Evolutionary conservation across 2,888 invertebrate genomes (phyloP).

Genomic region (Idaea dimidiata): DNA sequence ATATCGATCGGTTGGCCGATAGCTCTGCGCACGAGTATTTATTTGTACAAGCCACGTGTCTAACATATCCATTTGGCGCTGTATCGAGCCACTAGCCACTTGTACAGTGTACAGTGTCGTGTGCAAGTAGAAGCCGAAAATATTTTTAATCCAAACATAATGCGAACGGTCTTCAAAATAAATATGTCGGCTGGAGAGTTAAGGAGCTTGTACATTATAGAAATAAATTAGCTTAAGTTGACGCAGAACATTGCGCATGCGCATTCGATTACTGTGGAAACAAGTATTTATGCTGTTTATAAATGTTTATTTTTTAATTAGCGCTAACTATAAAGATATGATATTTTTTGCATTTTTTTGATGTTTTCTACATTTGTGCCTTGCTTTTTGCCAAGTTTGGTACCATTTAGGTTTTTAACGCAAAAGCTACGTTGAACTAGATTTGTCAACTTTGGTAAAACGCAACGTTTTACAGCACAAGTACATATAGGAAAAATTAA

Average conservation of each 20-base stretch:
- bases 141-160: slow-evolving; percentile 79
- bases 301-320: too few relatives aligned
- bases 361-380: too few relatives aligned
- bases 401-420: too few relatives aligned
- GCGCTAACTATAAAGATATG: too few relatives aligned
- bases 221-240: neutral
- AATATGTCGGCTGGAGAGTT: slow-evolving; percentile 65
- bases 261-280: too few relatives aligned
- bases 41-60: slow-evolving; percentile 18
- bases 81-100: slow-evolving; percentile 37
- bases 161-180: slow-evolving; percentile 71
- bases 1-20: neutral
- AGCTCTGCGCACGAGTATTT: slow-evolving; percentile 2
- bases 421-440: too few relatives aligned
- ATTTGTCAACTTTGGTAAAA: too few relatives aligned
- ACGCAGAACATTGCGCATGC: neutral
- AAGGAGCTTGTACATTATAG: slow-evolving; percentile 44
- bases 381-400: too few relatives aligned
- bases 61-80: slow-evolving; percentile 17
- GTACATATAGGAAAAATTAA: too few relatives aligned
- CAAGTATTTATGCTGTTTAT: too few relatives aligned
- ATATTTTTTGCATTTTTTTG: too few relatives aligned
- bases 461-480: too few relatives aligned
- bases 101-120: slow-evolving; percentile 68
- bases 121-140: slow-evolving; percentile 77